A percentile compares a stretch with the other conserved stretches of the same genome.
Evolutionary conservation across 1,140 invertebrate genomes (phyloP).

Genomic region (Nomia melanderi): DNA sequence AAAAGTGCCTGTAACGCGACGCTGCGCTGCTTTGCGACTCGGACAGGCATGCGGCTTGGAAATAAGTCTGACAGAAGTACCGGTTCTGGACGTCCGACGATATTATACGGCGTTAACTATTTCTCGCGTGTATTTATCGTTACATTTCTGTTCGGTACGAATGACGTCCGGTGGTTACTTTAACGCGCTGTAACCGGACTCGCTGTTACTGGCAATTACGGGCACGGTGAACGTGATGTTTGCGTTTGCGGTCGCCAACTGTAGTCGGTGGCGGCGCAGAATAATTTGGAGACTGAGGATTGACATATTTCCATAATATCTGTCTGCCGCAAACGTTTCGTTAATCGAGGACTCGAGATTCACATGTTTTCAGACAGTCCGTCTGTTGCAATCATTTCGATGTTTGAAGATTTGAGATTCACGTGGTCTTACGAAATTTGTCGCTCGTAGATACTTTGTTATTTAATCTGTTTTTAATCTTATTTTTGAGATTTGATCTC

Average conservation of each 20-base stretch:
- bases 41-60: constrained; percentile 33
- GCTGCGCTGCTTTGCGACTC: background rate
- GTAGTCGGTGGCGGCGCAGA: background rate
- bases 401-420: no score
- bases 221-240: background rate
- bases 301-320: no score
- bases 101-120: background rate
- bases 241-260: background rate
- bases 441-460: no score
- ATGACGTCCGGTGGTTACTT: background rate
- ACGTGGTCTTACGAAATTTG: no score
- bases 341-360: no score
- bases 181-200: background rate
- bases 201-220: background rate
- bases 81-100: constrained; percentile 1
- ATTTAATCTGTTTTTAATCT: no score
- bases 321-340: no score
- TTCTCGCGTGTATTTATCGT: constrained; percentile 4
- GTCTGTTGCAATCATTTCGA: no score
- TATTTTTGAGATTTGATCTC: no score
- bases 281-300: background rate
- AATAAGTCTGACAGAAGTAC: constrained; percentile 58
- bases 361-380: no score
- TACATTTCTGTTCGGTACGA: background rate
- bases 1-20: constrained; percentile 12